A percentile compares a stretch with the other conserved stretches of the same genome.
phyloP scores from a whole-genome alignment of 2,888 invertebrate species.

The Alentia gelatinosa region DNA sequence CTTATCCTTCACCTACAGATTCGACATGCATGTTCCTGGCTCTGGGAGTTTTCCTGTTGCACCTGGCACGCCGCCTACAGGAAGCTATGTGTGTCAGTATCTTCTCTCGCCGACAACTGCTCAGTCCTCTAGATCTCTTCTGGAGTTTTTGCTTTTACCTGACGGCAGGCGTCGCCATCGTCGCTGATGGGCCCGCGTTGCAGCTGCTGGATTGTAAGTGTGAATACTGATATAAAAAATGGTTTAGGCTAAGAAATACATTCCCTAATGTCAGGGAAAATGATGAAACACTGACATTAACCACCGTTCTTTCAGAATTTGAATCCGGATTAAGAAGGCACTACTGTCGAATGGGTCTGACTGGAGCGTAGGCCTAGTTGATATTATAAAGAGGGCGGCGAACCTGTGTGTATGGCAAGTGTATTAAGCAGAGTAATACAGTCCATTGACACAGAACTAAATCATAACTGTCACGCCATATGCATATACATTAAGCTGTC shows the following conservation, averaged over 20 bases:
- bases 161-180: constrained; percentile 55
- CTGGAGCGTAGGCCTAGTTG: too few species aligned
- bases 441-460: too few species aligned
- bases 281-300: too few species aligned
- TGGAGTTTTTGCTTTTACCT: constrained; percentile 49
- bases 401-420: too few species aligned
- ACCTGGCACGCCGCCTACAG: constrained; percentile 65
- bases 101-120: constrained; percentile 62
- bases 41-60: constrained; percentile 63
- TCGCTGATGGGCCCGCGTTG: constrained; percentile 59
- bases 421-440: too few species aligned
- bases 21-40: constrained; percentile 60
- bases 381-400: too few species aligned
- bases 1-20: constrained; percentile 37
- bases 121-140: constrained; percentile 45
- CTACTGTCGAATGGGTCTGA: too few species aligned
- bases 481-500: too few species aligned
- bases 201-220: neutral
- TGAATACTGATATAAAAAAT: neutral
- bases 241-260: neutral
- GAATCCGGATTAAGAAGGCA: too few species aligned
- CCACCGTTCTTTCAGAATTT: too few species aligned
- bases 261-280: too few species aligned
- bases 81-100: constrained; percentile 67
- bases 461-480: too few species aligned